These are phyloP conservation scores for Perca schrenkii DNA, from an alignment of 2,113 vertebrate genomes.

Conservation along the genomic window DNA sequence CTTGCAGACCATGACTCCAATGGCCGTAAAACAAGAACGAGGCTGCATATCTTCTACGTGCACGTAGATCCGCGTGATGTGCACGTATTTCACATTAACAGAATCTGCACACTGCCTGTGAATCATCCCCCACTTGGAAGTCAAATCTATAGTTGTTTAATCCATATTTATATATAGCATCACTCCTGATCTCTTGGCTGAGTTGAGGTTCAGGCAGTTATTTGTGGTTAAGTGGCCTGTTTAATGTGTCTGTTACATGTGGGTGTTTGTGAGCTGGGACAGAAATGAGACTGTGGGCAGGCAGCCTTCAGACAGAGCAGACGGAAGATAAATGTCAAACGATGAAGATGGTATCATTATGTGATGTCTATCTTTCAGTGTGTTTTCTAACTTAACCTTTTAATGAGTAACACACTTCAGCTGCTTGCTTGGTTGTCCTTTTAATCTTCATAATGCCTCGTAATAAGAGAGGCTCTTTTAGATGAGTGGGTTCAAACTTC, in stretches of 20 bases:
- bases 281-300: constrained; percentile 31
- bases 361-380: not conserved
- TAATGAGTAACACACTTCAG: not conserved
- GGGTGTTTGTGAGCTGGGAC: constrained; percentile 22
- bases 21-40: too few relatives aligned
- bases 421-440: not conserved
- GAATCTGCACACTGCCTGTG: too few relatives aligned
- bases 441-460: not conserved
- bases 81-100: too few relatives aligned
- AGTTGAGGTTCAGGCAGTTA: constrained; percentile 40
- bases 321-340: constrained; percentile 48
- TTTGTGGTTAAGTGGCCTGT: constrained; percentile 44
- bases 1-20: too few relatives aligned
- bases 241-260: constrained; percentile 49
- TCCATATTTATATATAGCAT: not conserved
- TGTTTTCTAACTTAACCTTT: not conserved
- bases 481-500: not conserved
- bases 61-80: too few relatives aligned
- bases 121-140: too few relatives aligned
- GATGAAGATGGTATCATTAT: not conserved
- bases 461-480: not conserved
- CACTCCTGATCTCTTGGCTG: not conserved
- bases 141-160: too few relatives aligned
- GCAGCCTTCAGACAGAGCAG: not conserved
- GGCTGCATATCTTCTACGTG: too few relatives aligned